Base-by-base conservation (phyloP, 2,888 invertebrate genomes). In the Phoenoteleia sp. region DNA sequence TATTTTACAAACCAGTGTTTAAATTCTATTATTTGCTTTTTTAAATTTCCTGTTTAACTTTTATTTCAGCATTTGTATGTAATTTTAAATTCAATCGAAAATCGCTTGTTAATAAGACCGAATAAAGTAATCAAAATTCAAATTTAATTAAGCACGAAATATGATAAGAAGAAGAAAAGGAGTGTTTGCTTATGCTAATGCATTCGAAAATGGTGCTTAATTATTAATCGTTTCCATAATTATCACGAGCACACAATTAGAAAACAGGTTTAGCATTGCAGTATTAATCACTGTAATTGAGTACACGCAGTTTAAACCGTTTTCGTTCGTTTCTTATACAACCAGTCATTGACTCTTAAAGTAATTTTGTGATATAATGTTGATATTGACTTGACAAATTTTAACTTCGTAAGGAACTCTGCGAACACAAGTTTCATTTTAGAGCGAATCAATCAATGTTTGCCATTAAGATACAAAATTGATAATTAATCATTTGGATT, bases 11-110 rank as follows among this genome's bases (percentile, higher is more conserved):
- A n/a, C n/a, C n/a, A n/a, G n/a, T n/a, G n/a, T n/a, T n/a, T n/a
- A n/a, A n/a, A n/a, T n/a, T n/a, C n/a, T n/a, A n/a, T n/a, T n/a
- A n/a, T n/a, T n/a, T n/a, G n/a, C n/a, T n/a, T n/a, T n/a, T n/a
- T n/a, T n/a, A n/a, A n/a, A n/a, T 81, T 82, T 85, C 84, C 47
- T 47, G 74, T 85, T 45, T 76, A 85, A 83, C 83, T 11, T n/a
- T 36, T 21, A 36, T 39, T 19, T 49, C 3, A 2, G 29, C n/a
- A 49, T 33, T 29, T 9, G 17, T 45, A n/a, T n/a, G n/a, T n/a
- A n/a, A n/a, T n/a, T n/a, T n/a, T n/a, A n/a, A n/a, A n/a, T n/a
- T n/a, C n/a, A n/a, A n/a, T n/a, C n/a, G n/a, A n/a, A n/a, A n/a
- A n/a, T n/a, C n/a, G n/a, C n/a, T 21, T 54, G 21, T 33, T 27